Percentiles rank a stretch among this genome's conserved stretches.
Conservation (phyloP, 2,888 invertebrate species). For the Bedellia somnulentella region DNA sequence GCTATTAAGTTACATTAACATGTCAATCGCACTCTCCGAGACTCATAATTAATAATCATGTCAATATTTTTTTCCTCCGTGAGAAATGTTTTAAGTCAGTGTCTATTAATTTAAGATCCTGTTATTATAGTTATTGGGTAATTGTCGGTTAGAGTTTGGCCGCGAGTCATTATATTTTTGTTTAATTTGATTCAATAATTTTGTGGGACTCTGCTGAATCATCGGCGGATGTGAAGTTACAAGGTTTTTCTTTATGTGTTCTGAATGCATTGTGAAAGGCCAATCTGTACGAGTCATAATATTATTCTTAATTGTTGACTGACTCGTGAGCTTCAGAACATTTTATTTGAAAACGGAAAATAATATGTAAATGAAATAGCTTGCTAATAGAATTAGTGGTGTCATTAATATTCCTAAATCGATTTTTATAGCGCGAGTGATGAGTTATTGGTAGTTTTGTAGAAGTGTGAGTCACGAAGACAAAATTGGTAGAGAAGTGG, state of each 20-base stretch:
- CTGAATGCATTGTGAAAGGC: too few relatives aligned
- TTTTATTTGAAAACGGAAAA: too few relatives aligned
- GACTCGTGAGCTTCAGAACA: too few relatives aligned
- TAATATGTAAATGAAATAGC: too few relatives aligned
- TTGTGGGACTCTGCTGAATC: constrained; percentile 40
- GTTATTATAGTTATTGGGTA: constrained; percentile 44
- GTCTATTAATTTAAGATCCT: constrained; percentile 36
- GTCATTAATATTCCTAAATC: too few relatives aligned
- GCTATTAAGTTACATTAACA: constrained; percentile 35
- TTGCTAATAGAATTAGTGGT: too few relatives aligned
- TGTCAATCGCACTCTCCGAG: constrained; percentile 37
- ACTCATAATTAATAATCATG: constrained; percentile 47
- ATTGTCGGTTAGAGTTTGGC: constrained; percentile 32
- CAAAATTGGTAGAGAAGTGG: too few relatives aligned
- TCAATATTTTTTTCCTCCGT: constrained; percentile 32
- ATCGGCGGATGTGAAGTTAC: constrained; percentile 12
- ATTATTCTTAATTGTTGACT: too few relatives aligned
- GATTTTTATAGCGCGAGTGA: too few relatives aligned
- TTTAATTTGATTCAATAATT: constrained; percentile 36
- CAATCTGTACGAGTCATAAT: too few relatives aligned
- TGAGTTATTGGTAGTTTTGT: too few relatives aligned
- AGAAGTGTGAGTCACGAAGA: too few relatives aligned
- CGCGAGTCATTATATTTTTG: constrained; percentile 22
- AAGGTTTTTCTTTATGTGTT: constrained; percentile 12
- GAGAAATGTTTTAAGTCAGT: constrained; percentile 47